These are phyloP conservation scores for Pyrgus malvae DNA, from an alignment of 2,888 invertebrate genomes.

Conservation along the genomic window DNA sequence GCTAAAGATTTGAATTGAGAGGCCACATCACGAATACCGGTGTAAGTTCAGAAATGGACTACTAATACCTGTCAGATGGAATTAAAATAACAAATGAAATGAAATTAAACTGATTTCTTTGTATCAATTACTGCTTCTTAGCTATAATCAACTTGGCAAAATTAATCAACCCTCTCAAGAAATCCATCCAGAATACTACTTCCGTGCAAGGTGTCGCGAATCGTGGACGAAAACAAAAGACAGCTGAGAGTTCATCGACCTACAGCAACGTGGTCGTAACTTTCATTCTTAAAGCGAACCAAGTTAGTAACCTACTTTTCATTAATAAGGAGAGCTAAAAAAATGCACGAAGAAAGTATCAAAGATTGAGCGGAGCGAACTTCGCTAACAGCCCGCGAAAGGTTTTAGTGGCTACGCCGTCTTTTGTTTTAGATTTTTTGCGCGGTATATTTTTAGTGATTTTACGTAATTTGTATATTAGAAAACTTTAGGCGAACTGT, in stretches of 20 bases:
- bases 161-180: too few relatives aligned
- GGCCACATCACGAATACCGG: too few relatives aligned
- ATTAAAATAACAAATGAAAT: too few relatives aligned
- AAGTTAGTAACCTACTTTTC: conserved; percentile 82
- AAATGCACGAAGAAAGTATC: conserved; percentile 82
- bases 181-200: conserved; percentile 3
- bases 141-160: too few relatives aligned
- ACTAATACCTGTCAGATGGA: too few relatives aligned
- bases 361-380: conserved; percentile 80
- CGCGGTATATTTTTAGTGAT: not conserved
- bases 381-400: conserved; percentile 60
- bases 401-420: conserved; percentile 48
- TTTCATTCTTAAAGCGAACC: conserved; percentile 80
- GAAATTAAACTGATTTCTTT: too few relatives aligned
- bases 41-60: too few relatives aligned
- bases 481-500: too few relatives aligned
- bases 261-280: conserved; percentile 78
- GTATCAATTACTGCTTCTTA: too few relatives aligned
- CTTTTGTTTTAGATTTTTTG: not conserved
- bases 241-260: conserved; percentile 78
- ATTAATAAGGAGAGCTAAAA: conserved; percentile 82
- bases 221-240: conserved; percentile 69
- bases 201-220: conserved; percentile 28
- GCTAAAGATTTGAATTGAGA: too few relatives aligned
- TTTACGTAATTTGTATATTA: too few relatives aligned